Base-by-base conservation (phyloP, 2,113 vertebrate species). In the Aepyceros melampus region DNA sequence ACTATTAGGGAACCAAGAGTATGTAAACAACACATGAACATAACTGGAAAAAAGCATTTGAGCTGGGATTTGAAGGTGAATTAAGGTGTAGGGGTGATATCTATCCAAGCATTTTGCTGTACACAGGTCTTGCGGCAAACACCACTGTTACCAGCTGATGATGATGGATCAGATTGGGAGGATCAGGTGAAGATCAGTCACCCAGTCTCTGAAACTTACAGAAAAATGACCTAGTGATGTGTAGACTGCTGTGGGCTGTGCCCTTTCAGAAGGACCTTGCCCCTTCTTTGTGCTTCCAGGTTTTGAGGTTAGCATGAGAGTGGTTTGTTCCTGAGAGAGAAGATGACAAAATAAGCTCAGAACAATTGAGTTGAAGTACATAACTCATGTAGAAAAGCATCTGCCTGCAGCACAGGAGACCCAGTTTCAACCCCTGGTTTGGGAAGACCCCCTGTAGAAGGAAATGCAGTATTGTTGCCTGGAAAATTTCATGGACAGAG, bases 351-450 rank as follows among this genome's bases (percentile, higher is more conserved):
- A 29, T 33, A 5, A 45, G 12, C 13, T 31, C 2, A 51, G 47
- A 67, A 21, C 2, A 51, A 29, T 47, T 27, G 29, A 51, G 16
- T 6, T 67, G 19, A 71, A 71, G 67, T 40, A 40, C n/a, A 2
- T 71, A 23, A 71, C 67, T 71, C n/a, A 71, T 36, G 19, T 40
- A 10, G n/a, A 71, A 36, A 71, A 40, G n/a, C n/a, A 71, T 40
- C 2, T 71, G 5, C 67, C n/a, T 40, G n/a, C 10, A 71, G 19
- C 0, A 0, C n/a, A 40, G n/a, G n/a, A 40, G 67, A 71, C 67
- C 67, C n/a, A 40, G 17, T 36, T 71, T 71, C 67, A 71, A 40
- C 21, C 19, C 67, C n/a, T 71, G 67, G 19, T 40, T 71, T 71
- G n/a, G 19, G n/a, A 71, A 71, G n/a, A 36, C 19, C 10, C n/a